These are phyloP conservation scores for Mesitornis unicolor DNA, from an alignment of 2,113 vertebrate species.

Conservation along the genomic window DNA sequence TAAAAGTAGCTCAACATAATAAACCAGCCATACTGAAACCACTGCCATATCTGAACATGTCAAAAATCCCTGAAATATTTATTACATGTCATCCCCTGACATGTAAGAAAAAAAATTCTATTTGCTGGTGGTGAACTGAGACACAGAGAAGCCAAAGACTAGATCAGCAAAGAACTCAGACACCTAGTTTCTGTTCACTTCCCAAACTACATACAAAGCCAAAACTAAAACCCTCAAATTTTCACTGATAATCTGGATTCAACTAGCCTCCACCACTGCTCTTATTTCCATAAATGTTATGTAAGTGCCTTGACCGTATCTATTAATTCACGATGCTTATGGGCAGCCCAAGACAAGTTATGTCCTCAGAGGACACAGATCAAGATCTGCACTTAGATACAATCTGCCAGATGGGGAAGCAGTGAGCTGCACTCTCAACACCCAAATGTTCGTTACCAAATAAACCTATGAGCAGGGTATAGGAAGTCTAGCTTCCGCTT, in stretches of 20 bases:
- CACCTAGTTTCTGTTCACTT: not conserved
- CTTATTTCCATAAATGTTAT: not conserved
- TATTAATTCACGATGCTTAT: not conserved
- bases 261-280: not conserved
- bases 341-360: not conserved
- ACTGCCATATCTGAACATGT: not conserved
- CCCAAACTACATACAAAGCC: not conserved
- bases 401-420: not conserved
- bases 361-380: not conserved
- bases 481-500: not conserved
- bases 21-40: not conserved
- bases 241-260: not conserved
- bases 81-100: not conserved
- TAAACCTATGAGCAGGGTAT: not conserved
- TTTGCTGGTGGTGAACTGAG: not conserved
- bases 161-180: not conserved
- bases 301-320: not conserved
- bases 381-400: not conserved
- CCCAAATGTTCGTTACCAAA: not conserved
- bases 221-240: not conserved
- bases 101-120: not conserved
- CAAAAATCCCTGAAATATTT: not conserved
- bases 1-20: not conserved
- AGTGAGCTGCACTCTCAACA: not conserved
- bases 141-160: not conserved